Base-by-base conservation (phyloP, 2,113 vertebrate species). In the Mungos mungo region DNA sequence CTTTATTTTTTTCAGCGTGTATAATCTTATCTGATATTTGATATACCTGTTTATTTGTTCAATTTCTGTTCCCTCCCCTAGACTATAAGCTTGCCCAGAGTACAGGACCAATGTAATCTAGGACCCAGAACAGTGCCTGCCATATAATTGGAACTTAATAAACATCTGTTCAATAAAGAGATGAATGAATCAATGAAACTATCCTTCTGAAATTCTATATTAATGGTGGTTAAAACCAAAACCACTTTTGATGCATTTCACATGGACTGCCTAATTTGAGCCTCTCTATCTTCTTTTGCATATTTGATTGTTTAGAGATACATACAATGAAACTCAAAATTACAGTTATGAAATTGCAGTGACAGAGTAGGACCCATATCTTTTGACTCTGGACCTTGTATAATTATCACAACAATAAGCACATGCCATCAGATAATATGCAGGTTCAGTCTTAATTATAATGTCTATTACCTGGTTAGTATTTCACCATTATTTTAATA, bases 101-200 rank as follows among this genome's bases (percentile, higher is more conserved):
- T 0, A 63, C 6, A 23, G 0, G 3, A 68, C 13, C 65, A 9
- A 10, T 84, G 15, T 72, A 5, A 1, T 18, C 6, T 15, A 6
- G 5, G 12, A 57, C 25, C 13, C 14, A 54, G 33, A 91, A 52
- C 4, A 47, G 3, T 41, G 13, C 4, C 15, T 21, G 47, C 5
- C 21, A 35, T 82, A 25, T 76, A n/a, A 18, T 6, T 69, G 9
- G n/a, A 33, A 19, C 2, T 54, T 10, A 63, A 3, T 54, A 79
- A 72, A 89, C 8, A 86, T 60, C 15, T 57, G 1, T 63, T 88
- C 16, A 68, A 68, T 87, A 52, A 92, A 25, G 5, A 41, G 12
- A 38, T 57, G 2, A 88, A 29, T 45, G 2, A 63, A 86, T 89
- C 41, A 86, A n/a, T 81, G 41, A 31, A 35, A 35, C 3, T 23